Evolutionary conservation across 2,797 vertebrate genomes (phyloP), one percentile per base, ranked within the genome.

Genomic region (Borostomias antarcticus): DNA sequence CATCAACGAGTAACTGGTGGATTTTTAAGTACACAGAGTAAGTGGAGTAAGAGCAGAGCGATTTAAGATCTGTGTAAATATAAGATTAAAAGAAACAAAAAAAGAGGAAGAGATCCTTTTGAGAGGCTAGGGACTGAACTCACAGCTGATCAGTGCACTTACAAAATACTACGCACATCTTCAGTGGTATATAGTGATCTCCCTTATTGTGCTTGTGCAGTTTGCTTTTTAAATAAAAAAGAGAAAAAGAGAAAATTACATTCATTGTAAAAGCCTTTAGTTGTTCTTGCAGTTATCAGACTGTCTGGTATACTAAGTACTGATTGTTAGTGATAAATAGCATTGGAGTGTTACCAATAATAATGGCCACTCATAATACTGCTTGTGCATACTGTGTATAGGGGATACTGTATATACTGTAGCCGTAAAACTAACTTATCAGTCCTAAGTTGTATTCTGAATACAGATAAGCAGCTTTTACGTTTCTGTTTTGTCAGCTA

Each of bases 151-250:
- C 51, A 62, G 70, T 73, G 69, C 70, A 72, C 75, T 72, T 76
- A 82, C 71, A 72, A 76, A 69, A 70, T 60, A 58, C 64, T 47
- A 69, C 70, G 75, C 51, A 74, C 69, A 70, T 63, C 83, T 89
- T 91, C 91, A 92, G 91, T 93, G 88, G 56, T 70, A 50, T 77
- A 54, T 50, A 81, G 76, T 78, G 84, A 73, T 70, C 69, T 74
- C 73, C 65, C 74, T 80, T 58, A 74, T 63, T 92, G 91, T 85
- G 89, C 91, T 88, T 95, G 94, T 94, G 93, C 93, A n/a, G n/a
- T 94, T 92, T 90, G 86, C 89, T 52, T 8, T 25, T 25, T 37
- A 73, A 58, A 32, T 10, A 32, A 62, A 62, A 60, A 37, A 28
- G 84, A 78, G 82, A 79, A 86, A 90, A 83, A 89, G 82, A 78